phyloP scores from a whole-genome alignment of 2,113 vertebrate genomes.

The Neodontobutis hainanensis region DNA sequence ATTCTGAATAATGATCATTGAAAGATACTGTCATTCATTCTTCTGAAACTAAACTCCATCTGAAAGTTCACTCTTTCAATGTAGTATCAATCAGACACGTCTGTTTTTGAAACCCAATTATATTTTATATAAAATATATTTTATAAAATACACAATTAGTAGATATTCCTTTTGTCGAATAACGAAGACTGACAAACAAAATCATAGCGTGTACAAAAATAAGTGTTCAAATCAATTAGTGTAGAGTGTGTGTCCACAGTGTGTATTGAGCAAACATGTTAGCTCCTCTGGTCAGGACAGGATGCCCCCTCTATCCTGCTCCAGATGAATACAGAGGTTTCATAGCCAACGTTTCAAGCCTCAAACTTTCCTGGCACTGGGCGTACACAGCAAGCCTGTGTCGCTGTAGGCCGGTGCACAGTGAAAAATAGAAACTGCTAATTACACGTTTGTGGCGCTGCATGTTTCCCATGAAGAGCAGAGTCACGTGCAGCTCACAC shows the following conservation, averaged over 20 bases:
- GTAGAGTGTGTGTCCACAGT: constrained; percentile 1
- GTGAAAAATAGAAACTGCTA: constrained; percentile 77
- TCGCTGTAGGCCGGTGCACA: constrained; percentile 49
- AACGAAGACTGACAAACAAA: no score
- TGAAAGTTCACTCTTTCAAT: constrained; percentile 25
- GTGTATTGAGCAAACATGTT: no score
- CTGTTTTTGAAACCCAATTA: constrained; percentile 31
- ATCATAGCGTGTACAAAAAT: no score
- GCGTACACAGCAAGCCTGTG: constrained; percentile 43
- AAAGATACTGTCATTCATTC: no score
- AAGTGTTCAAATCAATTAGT: neutral
- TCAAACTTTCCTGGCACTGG: constrained; percentile 70
- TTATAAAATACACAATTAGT: no score
- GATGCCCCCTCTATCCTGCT: constrained; percentile 19
- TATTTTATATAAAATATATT: no score
- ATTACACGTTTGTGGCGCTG: constrained; percentile 69
- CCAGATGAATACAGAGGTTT: constrained; percentile 21
- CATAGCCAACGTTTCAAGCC: constrained; percentile 44
- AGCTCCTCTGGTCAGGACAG: constrained; percentile 20
- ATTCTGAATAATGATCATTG: no score
- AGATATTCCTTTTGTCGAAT: no score
- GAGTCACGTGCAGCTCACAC: constrained; percentile 52
- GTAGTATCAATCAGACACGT: constrained; percentile 35
- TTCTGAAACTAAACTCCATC: no score
- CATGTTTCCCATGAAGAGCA: constrained; percentile 53